Evolutionary conservation across 2,113 vertebrate genomes (phyloP).

Genomic region (Bungarus multicinctus): DNA sequence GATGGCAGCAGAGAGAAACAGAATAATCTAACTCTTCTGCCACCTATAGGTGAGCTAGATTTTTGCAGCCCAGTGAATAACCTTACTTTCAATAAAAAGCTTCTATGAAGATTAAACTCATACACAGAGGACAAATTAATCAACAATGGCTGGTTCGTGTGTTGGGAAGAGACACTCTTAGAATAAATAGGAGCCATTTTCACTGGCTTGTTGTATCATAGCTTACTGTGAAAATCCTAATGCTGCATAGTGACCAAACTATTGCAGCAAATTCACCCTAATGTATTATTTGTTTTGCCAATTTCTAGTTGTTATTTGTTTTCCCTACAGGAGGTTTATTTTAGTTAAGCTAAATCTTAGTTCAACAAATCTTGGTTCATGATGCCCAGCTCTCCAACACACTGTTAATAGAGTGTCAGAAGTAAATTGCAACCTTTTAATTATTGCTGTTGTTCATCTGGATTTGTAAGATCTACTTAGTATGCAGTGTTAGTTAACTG

Average conservation of each 20-base stretch:
- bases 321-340: not conserved
- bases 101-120: not conserved
- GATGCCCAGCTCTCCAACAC: not conserved
- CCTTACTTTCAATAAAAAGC: not conserved
- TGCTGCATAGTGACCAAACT: not conserved
- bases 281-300: not conserved
- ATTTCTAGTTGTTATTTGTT: not conserved
- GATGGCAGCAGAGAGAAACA: not conserved
- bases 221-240: not conserved
- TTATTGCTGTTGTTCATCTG: not conserved
- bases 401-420: not conserved
- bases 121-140: not conserved
- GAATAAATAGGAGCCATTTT: not conserved
- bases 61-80: not conserved
- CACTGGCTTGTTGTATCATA: not conserved
- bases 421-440: not conserved
- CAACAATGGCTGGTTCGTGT: not conserved
- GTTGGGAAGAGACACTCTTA: not conserved
- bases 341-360: not conserved
- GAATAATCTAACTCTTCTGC: not conserved
- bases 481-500: conserved; percentile 13
- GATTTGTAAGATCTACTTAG: conserved; percentile 10
- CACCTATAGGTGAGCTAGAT: not conserved
- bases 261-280: not conserved
- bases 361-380: not conserved